phyloP scores from a whole-genome alignment of 2,113 vertebrate genomes.

The Heliornis fulica region DNA sequence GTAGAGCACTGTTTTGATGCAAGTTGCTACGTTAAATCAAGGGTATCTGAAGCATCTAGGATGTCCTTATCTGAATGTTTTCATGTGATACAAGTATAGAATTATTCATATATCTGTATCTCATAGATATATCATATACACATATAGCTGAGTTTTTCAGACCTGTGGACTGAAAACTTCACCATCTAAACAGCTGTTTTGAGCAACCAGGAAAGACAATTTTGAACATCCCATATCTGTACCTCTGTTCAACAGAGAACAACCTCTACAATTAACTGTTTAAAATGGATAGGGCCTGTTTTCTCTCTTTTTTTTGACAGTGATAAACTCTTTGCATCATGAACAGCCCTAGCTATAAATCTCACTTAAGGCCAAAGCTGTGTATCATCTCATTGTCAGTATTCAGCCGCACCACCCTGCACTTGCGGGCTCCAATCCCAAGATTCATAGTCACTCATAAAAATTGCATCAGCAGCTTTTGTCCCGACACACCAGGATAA shows the following conservation, averaged over 20 bases:
- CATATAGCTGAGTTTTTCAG: neutral
- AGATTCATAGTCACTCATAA: neutral
- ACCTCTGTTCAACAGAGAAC: neutral
- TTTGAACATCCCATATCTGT: neutral
- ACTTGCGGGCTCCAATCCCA: fast-evolving
- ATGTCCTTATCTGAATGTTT: neutral
- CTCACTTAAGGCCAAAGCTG: neutral
- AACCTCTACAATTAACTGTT: slow-evolving; percentile 1
- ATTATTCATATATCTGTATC: neutral
- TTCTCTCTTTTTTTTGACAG: slow-evolving; percentile 2
- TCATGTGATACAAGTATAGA: neutral
- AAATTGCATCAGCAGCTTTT: neutral
- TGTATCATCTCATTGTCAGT: neutral
- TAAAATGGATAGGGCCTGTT: neutral
- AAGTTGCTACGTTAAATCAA: neutral
- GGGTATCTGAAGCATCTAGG: neutral
- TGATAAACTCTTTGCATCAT: slow-evolving; percentile 35
- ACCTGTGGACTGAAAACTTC: neutral
- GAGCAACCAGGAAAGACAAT: neutral
- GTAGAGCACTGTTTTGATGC: neutral
- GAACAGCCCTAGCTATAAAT: slow-evolving; percentile 3
- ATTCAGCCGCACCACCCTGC: neutral
- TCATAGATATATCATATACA: neutral
- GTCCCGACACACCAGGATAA: neutral
- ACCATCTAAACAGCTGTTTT: neutral